Evolutionary conservation across 1,140 invertebrate species (phyloP), one percentile per base, ranked within the genome.

Genomic region (Macrotrachela quadricornifera): DNA sequence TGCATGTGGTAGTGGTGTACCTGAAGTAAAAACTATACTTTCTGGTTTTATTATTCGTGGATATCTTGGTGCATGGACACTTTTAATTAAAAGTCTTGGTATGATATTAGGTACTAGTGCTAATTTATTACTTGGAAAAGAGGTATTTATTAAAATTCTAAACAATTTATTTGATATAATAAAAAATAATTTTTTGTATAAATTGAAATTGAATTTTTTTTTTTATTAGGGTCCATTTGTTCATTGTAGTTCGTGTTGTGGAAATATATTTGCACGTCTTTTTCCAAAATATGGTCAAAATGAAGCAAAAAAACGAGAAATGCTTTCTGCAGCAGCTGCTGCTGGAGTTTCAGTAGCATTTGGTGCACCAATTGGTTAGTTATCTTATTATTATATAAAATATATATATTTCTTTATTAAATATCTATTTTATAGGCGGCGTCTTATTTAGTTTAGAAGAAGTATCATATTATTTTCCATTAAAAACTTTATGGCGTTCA

Each of bases 301-400:
- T 70, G 94, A 99, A 71, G 94, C 92, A 0, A 99, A 99, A 66
- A 99, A 99, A 62, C 78, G 92, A 61, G 94, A 99, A 76, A 96
- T 99, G 59, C 74, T 99, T 45, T 96, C 91, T 1, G 94, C 94
- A n/a, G 91, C 92, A 1, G 85, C 92, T 0, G 94, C 94, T 10
- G 94, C 94, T 0, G 94, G 94, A 15, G 92, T 99, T 0, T 94
- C 90, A 10, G 92, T 97, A 1, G 94, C 94, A 57, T 99, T 99
- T 68, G 91, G 91, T 18, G 92, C 94, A 11, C 94, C 94, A 1
- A 96, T 97, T 60, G 21, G 21, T 30, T 8, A 30, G 21, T 30
- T 30, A 4, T 30, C 8, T 30, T 30, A 4, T 8, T 30, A 30
- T 30, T 30, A 30, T 4, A 30, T 30, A 30, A 30, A 4, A 4